Evolutionary conservation across 2,113 vertebrate species (phyloP).

Genomic region (Mus spicilegus): DNA sequence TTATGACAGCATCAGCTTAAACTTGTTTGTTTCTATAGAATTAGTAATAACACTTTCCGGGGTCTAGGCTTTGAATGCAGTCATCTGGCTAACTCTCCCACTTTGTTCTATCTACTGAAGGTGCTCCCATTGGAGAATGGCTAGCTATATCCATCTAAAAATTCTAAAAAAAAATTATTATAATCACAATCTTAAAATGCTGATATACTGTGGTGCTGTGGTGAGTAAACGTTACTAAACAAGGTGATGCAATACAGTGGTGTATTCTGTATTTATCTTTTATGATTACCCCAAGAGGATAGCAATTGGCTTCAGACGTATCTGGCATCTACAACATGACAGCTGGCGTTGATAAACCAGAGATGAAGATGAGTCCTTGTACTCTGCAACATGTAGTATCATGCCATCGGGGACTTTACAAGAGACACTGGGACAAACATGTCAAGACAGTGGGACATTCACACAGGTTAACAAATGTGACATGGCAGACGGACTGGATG

Average conservation of each 20-base stretch:
- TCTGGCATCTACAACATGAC: slow-evolving; percentile 70
- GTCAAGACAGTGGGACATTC: slow-evolving; percentile 76
- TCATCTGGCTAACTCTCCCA: neutral
- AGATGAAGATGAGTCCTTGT: slow-evolving; percentile 65
- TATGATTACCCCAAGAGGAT: neutral
- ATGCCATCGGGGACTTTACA: slow-evolving; percentile 28
- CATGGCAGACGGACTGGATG: slow-evolving; percentile 77
- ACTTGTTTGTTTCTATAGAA: neutral
- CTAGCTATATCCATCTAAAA: slow-evolving; percentile 7
- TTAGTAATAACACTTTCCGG: neutral
- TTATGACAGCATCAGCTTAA: neutral
- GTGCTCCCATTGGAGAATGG: neutral
- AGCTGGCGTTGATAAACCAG: slow-evolving; percentile 11
- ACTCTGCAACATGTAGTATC: neutral
- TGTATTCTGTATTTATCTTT: slow-evolving; percentile 18
- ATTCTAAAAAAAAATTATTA: neutral
- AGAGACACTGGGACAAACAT: slow-evolving; percentile 63
- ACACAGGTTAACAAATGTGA: slow-evolving; percentile 66
- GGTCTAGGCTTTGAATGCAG: slow-evolving; percentile 28
- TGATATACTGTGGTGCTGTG: slow-evolving; percentile 5
- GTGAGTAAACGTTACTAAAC: neutral
- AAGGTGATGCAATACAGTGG: neutral
- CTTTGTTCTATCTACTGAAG: neutral
- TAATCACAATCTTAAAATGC: slow-evolving; percentile 3
- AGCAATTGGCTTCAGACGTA: slow-evolving; percentile 48